Evolutionary conservation across 2,113 vertebrate species (phyloP).

Genomic region (Buteo buteo): DNA sequence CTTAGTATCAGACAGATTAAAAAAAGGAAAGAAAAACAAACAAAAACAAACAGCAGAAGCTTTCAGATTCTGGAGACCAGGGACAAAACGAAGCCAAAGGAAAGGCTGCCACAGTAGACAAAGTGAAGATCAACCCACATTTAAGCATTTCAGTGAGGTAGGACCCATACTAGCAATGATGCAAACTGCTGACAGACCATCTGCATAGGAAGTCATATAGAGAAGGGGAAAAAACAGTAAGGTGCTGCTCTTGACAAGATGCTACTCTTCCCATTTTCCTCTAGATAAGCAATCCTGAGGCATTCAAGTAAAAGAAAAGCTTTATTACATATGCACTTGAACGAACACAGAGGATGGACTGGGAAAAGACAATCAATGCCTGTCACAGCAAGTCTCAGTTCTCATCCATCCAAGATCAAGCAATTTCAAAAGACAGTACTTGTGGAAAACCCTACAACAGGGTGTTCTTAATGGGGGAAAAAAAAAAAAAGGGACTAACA

Average conservation of each 20-base stretch:
- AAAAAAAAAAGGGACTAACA: not conserved
- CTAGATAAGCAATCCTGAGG: not conserved
- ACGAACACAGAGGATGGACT: not conserved
- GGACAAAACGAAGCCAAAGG: not conserved
- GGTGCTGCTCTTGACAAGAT: not conserved
- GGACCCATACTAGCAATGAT: not conserved
- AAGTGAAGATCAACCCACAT: not conserved
- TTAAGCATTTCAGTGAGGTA: not conserved
- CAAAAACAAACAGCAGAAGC: not conserved
- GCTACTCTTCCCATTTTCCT: not conserved
- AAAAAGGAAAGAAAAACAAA: not conserved
- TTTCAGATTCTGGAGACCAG: not conserved
- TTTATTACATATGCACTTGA: not conserved
- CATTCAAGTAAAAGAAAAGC: not conserved
- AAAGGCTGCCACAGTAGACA: not conserved
- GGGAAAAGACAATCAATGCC: not conserved
- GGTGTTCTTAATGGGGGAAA: not conserved
- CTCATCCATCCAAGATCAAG: not conserved
- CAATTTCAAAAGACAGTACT: not conserved
- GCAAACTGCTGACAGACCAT: not conserved
- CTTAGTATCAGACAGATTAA: not conserved
- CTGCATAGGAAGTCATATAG: not conserved
- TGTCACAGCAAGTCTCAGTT: not conserved
- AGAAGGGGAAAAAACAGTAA: not conserved
- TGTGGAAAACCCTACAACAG: not conserved